These are phyloP conservation scores for Tipula vernalis DNA, from an alignment of 2,888 invertebrate species.

Conservation along the genomic window DNA sequence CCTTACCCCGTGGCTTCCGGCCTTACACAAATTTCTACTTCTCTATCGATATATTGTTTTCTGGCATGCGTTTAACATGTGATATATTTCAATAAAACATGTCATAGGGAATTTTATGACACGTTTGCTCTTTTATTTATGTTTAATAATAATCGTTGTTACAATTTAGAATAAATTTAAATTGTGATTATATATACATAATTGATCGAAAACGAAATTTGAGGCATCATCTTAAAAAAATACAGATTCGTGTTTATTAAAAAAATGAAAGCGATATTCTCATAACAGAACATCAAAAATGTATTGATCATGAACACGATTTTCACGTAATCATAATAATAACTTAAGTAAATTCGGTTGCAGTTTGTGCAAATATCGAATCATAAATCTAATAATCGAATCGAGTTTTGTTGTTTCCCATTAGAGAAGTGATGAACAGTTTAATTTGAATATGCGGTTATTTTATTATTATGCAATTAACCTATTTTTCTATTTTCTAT, in stretches of 20 bases:
- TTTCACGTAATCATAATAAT: neutral
- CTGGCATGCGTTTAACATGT: no score
- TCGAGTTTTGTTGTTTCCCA: neutral
- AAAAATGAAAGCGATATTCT: neutral
- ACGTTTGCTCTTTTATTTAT: neutral
- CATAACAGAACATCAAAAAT: neutral
- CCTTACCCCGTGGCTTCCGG: no score
- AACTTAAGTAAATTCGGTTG: neutral
- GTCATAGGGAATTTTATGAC: neutral
- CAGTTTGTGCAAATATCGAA: neutral
- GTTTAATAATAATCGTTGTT: neutral
- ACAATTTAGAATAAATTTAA: neutral
- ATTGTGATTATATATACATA: neutral
- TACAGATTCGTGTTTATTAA: neutral
- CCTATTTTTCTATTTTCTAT: neutral
- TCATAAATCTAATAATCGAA: neutral
- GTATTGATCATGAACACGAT: slow-evolving; percentile 4
- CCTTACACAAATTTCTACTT: no score
- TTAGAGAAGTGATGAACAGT: neutral
- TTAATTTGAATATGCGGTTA: neutral
- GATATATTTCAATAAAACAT: no score
- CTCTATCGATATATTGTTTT: no score
- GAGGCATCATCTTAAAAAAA: neutral
- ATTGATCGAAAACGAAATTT: neutral
- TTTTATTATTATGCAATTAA: neutral